phyloP scores from a whole-genome alignment of 1,140 invertebrate species.

The Steinernema khuongi region DNA sequence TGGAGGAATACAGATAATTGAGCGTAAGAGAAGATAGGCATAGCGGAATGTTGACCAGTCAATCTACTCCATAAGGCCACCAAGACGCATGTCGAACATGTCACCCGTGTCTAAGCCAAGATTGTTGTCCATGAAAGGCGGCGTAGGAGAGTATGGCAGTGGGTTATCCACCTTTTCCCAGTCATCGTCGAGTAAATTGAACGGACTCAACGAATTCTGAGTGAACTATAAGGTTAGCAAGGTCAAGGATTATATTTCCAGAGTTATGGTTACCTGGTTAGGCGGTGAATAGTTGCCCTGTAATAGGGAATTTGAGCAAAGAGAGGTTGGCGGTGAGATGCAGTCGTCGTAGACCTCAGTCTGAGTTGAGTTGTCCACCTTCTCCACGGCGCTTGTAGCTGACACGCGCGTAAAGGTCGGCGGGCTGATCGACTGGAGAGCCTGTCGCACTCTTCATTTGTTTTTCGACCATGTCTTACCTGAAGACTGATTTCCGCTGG shows the following conservation, averaged over 20 bases:
- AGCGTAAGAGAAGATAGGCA: too few relatives aligned
- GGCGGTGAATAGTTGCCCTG: neutral
- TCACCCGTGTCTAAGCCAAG: neutral
- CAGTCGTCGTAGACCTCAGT: conserved; percentile 6
- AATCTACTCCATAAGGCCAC: neutral
- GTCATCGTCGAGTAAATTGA: conserved; percentile 1
- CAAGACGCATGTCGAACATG: conserved; percentile 7
- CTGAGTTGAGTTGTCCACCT: neutral
- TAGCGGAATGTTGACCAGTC: neutral
- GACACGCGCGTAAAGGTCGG: neutral
- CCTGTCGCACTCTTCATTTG: neutral
- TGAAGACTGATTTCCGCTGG: conserved; percentile 46
- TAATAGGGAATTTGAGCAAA: neutral
- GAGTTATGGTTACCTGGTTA: neutral
- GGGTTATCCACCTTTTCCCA: neutral
- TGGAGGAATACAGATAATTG: too few relatives aligned
- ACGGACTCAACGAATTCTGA: conserved; percentile 1
- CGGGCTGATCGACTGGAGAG: neutral
- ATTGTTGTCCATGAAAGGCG: neutral
- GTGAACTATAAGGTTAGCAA: neutral
- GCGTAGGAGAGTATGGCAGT: neutral
- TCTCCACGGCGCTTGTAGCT: neutral
- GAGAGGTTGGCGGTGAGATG: neutral
- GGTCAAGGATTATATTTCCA: neutral
- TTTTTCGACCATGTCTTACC: conserved; percentile 16